Evolutionary conservation across 1,140 invertebrate genomes (phyloP).

Genomic region (Drosophila chauvacae): DNA sequence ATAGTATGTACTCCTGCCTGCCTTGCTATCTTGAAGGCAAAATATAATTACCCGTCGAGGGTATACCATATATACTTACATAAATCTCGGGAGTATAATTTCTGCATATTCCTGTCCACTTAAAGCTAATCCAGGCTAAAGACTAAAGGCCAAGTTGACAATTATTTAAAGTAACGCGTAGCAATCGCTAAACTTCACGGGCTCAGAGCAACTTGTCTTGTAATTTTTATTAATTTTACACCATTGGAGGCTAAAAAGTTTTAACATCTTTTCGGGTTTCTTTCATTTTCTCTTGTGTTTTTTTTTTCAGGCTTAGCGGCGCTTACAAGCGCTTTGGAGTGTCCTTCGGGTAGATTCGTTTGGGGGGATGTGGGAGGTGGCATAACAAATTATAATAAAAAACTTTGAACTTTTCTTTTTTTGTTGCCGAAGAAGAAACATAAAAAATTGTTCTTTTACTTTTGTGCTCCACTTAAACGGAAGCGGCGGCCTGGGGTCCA

Average conservation of each 20-base stretch:
- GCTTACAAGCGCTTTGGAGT: slow-evolving; percentile 73
- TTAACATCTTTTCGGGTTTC: slow-evolving; percentile 46
- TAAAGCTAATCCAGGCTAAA: neutral
- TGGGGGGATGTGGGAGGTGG: neutral
- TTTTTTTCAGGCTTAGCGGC: slow-evolving; percentile 57
- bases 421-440: slow-evolving; percentile 45
- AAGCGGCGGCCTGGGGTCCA: slow-evolving; percentile 58
- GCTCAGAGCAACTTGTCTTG: slow-evolving; percentile 55
- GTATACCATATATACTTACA: neutral
- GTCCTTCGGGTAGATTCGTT: slow-evolving; percentile 47
- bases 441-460: slow-evolving; percentile 72
- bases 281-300: slow-evolving; percentile 15
- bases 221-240: slow-evolving; percentile 82
- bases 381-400: slow-evolving; percentile 74
- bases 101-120: neutral
- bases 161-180: slow-evolving; percentile 56
- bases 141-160: slow-evolving; percentile 33
- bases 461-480: slow-evolving; percentile 74
- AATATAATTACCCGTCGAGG: neutral
- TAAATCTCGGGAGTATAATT: neutral
- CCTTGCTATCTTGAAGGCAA: neutral
- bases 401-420: slow-evolving; percentile 51
- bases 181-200: slow-evolving; percentile 56
- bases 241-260: slow-evolving; percentile 58
- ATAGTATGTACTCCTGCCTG: neutral